Evolutionary conservation across 2,888 invertebrate species (phyloP).

Genomic region (Ferdinandea cuprea): DNA sequence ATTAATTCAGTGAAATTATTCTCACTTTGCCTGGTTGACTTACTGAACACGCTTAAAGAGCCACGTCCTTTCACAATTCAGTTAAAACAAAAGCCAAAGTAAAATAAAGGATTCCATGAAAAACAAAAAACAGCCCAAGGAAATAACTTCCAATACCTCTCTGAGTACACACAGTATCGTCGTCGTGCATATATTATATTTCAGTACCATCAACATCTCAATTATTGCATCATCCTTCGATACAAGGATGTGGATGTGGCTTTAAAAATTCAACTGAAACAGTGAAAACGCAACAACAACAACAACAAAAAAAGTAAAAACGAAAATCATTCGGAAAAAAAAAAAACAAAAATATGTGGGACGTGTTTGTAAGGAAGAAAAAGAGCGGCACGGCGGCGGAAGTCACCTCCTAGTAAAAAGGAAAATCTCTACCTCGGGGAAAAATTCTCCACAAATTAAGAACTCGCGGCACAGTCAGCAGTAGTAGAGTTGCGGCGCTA

Average conservation of each 20-base stretch:
- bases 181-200: slow-evolving; percentile 20
- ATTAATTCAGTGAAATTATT: slow-evolving; percentile 46
- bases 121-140: background rate
- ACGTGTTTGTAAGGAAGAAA: too few relatives aligned
- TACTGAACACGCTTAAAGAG: background rate
- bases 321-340: background rate
- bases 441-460: slow-evolving; percentile 45
- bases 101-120: slow-evolving; percentile 23
- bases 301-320: too few relatives aligned
- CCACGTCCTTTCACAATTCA: background rate
- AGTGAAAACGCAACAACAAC: too few relatives aligned
- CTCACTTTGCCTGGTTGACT: slow-evolving; percentile 36
- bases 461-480: slow-evolving; percentile 55
- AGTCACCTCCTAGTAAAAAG: slow-evolving; percentile 11
- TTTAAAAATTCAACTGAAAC: slow-evolving; percentile 3
- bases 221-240: slow-evolving; percentile 38
- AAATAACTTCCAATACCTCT: slow-evolving; percentile 24
- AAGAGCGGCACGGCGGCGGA: too few relatives aligned
- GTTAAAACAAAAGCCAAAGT: slow-evolving; percentile 5
- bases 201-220: slow-evolving; percentile 55
- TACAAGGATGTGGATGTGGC: slow-evolving; percentile 1
- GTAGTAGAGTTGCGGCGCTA: background rate
- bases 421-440: slow-evolving; percentile 22
- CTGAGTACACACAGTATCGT: background rate
- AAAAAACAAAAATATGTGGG: background rate